Evolutionary conservation across 2,113 vertebrate species (phyloP), one percentile per base, ranked within the genome.

Genomic region (Gorilla gorilla): DNA sequence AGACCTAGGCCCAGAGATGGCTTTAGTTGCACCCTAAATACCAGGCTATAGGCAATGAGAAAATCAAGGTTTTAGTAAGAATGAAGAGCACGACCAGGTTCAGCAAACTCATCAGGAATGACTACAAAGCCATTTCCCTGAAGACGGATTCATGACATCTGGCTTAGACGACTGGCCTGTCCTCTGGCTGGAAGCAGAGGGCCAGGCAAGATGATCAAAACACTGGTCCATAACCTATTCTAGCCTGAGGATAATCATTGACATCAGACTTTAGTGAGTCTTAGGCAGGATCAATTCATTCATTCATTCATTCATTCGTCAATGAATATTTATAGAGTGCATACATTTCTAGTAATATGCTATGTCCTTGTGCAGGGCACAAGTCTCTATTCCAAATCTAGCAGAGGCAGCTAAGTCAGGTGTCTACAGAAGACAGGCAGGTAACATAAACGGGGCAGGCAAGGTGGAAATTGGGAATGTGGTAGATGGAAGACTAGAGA

Each of bases 31-130:
- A 9, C 40, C 57, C 70, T 50, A 66, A 70, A 55, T 75, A n/a
- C 17, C 38, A 84, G 72, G 2, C 38, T 88, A 50, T 40, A 40
- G 32, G 23, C 68, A 52, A 22, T 57, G 27, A 27, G 32, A 94
- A 95, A 94, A 59, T 25, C 79, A 94, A 97, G 52, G 14, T 96
- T 94, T 87, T 61, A 40, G 6, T 90, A 90, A 82, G 82, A 93
- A 83, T 64, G 11, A 93, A 73, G 38, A 75, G 85, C 72, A 92
- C 6, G 10, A 38, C 43, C 45, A 84, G 43, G 55, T 70, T 75
- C 48, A 45, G 14, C 0, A 30, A 80, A 73, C 13, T 86, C 25
- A 68, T 50, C 14, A 55, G 30, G 38, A 88, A 89, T 73, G 38
- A 66, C 70, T 66, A 38, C 32, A 84, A 64, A 87, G 17, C 75